phyloP scores from a whole-genome alignment of 2,888 invertebrate species.

The Dasypogon diadema region DNA sequence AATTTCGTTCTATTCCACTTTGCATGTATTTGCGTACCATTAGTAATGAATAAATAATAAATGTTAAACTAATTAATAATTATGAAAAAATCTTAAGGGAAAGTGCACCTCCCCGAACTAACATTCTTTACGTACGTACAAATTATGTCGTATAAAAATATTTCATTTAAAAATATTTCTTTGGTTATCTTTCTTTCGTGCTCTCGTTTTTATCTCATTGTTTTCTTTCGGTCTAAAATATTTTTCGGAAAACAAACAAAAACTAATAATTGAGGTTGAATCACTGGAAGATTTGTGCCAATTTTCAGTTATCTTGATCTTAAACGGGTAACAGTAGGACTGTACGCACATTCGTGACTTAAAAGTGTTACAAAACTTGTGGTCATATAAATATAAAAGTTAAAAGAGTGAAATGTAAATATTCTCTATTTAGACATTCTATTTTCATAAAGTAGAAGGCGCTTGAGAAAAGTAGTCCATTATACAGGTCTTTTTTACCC shows the following conservation, averaged over 20 bases:
- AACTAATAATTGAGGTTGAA: slow-evolving; percentile 3
- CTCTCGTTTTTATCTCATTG: slow-evolving; percentile 25
- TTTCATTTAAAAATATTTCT: slow-evolving; percentile 48
- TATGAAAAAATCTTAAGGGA: slow-evolving; percentile 9
- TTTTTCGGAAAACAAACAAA: slow-evolving; percentile 1
- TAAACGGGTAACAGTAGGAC: too few species aligned
- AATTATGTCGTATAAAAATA: slow-evolving; percentile 50
- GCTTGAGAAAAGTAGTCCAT: too few species aligned
- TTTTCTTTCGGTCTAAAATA: slow-evolving; percentile 30
- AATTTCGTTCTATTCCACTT: not conserved
- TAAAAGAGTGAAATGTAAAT: too few species aligned
- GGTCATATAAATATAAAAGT: too few species aligned
- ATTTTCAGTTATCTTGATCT: slow-evolving; percentile 22
- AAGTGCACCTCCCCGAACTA: slow-evolving; percentile 14
- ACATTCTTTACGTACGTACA: slow-evolving; percentile 43
- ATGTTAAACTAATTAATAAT: not conserved
- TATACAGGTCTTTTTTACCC: too few species aligned
- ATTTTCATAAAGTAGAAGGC: too few species aligned
- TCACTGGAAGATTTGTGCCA: slow-evolving; percentile 9
- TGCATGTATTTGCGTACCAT: too few species aligned
- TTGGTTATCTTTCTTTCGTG: slow-evolving; percentile 28
- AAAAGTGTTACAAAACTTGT: too few species aligned
- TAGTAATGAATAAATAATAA: too few species aligned
- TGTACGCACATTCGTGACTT: too few species aligned
- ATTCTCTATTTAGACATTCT: too few species aligned